Base-by-base conservation (phyloP, 2,888 invertebrate genomes). In the Timema podura region DNA sequence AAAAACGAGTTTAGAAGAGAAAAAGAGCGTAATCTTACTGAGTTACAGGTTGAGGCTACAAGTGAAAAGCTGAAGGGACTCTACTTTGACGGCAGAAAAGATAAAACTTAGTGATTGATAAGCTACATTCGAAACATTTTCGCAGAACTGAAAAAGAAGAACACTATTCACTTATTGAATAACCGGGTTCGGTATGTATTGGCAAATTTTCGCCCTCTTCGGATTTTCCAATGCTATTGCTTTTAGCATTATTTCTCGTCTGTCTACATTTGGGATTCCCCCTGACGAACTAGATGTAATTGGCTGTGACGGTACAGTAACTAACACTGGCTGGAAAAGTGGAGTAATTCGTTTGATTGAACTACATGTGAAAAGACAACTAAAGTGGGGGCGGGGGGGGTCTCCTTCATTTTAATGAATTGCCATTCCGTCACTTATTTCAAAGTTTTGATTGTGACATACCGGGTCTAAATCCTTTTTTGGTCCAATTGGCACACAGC, bases 381-480 rank as follows among this genome's bases (percentile, higher is more conserved):
- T 72, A 59, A 70, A 72, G 67, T 74, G 72, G 71, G 51, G 64
- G 66, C n/a, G n/a, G n/a, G n/a, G 71, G 67, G 47, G 47, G 66
- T 48, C 71, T 70, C 46, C 59, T 71, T 48, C 72, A 72, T 45
- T 71, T 69, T 11, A 74, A 74, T 65, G 71, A 74, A 67, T 48
- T 70, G n/a, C 67, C 70, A 13, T 73, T 72, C 51, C 67, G 71
- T 48, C 71, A 73, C 71, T 15, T 72, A 13, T 74, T 72, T 30
- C 51, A 64, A 68, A 54, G 67, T 70, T 47, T 74, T 44, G 71
- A 74, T 71, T 69, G 74, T 48, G 45, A 61, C 67, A 68, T 49
- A 70, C 70, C 30, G 74, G 74, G 15, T 71, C 74, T 15, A 74
- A 71, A 68, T 68, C 72, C 46, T 72, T 70, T 71, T 66, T n/a